Evolutionary conservation across 2,797 vertebrate genomes (phyloP).

Genomic region (Rhinoraja longicauda): DNA sequence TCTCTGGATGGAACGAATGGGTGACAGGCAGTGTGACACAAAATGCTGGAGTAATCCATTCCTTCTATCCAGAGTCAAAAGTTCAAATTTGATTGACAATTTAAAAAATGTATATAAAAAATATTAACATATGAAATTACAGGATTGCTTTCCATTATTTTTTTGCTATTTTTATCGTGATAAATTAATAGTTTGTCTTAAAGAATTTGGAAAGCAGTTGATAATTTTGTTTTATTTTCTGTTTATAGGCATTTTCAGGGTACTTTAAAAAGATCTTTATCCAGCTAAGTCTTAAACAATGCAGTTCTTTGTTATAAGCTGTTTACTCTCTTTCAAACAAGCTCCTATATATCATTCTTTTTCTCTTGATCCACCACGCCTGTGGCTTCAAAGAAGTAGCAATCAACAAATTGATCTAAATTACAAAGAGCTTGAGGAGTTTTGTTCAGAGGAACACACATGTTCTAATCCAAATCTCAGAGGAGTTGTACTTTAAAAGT

Average conservation of each 20-base stretch:
- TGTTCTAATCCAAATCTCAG: constrained; percentile 26
- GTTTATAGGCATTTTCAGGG: neutral
- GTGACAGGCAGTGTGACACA: too few species aligned
- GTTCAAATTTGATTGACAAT: neutral
- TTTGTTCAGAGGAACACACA: constrained; percentile 7
- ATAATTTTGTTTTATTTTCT: neutral
- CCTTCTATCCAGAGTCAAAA: neutral
- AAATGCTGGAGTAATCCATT: too few species aligned
- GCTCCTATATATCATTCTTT: neutral
- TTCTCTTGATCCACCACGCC: neutral
- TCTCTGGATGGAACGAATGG: too few species aligned
- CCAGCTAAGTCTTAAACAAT: neutral
- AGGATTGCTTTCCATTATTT: neutral
- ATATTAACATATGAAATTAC: neutral
- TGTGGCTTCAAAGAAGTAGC: neutral
- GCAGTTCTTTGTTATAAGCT: constrained; percentile 29
- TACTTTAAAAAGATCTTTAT: constrained; percentile 3
- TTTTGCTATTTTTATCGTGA: neutral
- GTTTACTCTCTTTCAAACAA: constrained; percentile 14
- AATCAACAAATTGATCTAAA: constrained; percentile 26
- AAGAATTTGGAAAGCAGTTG: neutral
- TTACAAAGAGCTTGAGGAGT: constrained; percentile 22
- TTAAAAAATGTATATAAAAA: neutral
- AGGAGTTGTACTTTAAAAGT: neutral
- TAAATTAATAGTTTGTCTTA: neutral